phyloP scores from a whole-genome alignment of 2,888 invertebrate species.

The Nephrotoma guestfalica region DNA sequence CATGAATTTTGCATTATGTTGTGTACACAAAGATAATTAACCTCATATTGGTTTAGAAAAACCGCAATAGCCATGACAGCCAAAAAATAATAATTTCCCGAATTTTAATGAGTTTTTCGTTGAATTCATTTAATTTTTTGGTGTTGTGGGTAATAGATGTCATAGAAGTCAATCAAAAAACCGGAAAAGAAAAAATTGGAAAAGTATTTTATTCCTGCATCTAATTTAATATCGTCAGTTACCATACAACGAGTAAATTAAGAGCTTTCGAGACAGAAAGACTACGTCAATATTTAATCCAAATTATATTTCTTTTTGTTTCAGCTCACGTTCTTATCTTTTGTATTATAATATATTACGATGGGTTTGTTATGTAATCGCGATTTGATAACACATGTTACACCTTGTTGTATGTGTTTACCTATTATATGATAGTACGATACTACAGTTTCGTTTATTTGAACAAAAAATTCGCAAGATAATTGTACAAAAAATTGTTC shows the following conservation, averaged over 20 bases:
- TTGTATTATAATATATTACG: background rate
- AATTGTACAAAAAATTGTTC: background rate
- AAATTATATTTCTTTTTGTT: background rate
- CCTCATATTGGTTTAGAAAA: background rate
- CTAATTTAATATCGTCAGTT: background rate
- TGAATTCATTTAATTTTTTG: background rate
- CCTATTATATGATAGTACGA: no score
- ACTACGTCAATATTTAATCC: background rate
- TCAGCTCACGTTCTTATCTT: background rate
- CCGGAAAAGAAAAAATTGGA: background rate
- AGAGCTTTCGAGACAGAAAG: background rate
- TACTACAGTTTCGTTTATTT: background rate
- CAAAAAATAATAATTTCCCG: background rate
- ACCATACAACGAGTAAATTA: background rate
- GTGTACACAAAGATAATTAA: background rate
- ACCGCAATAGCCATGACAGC: background rate
- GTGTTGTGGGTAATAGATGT: background rate
- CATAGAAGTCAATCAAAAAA: fast-evolving
- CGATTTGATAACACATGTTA: background rate
- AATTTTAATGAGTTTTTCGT: background rate
- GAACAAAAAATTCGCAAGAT: background rate
- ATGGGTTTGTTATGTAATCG: background rate
- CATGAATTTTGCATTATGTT: background rate
- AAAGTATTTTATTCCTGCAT: background rate
- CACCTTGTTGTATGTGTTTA: background rate